Evolutionary conservation across 2,113 vertebrate genomes (phyloP).

Genomic region (Galemys pyrenaicus): DNA sequence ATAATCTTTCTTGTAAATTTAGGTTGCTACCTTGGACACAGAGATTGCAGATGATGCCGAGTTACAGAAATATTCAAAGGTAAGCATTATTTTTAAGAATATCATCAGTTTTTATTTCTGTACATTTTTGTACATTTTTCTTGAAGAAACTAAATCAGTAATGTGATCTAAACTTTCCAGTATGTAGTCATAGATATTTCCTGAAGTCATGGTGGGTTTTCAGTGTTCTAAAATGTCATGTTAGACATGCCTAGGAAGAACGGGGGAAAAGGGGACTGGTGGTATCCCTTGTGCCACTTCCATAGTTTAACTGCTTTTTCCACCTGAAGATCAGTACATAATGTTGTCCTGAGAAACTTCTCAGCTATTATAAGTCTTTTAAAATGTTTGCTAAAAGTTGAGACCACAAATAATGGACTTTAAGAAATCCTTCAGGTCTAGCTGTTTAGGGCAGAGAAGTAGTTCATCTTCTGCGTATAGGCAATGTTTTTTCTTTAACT

Average conservation of each 20-base stretch:
- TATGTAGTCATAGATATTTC: background rate
- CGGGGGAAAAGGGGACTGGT: background rate
- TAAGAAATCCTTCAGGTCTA: background rate
- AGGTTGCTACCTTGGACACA: constrained; percentile 93
- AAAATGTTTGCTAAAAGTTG: background rate
- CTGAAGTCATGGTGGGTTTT: background rate
- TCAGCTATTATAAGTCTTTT: background rate
- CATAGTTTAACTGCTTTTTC: background rate
- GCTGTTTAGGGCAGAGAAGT: background rate
- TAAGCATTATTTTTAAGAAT: constrained; percentile 75
- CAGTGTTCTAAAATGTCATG: background rate
- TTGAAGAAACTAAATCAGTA: background rate
- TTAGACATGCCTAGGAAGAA: background rate
- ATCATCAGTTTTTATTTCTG: background rate
- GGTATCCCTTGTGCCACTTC: background rate
- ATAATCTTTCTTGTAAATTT: constrained; percentile 35
- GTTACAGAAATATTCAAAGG: constrained; percentile 96
- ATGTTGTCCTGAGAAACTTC: background rate
- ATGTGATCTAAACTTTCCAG: background rate
- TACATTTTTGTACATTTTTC: background rate
- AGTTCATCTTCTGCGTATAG: background rate
- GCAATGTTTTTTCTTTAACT: background rate
- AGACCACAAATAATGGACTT: background rate
- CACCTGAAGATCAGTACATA: too few relatives aligned
- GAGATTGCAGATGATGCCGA: constrained; percentile 93